A percentile compares a stretch with the other conserved stretches of the same genome.
Evolutionary conservation across 2,113 vertebrate genomes (phyloP).

Genomic region (Nesoenas mayeri): DNA sequence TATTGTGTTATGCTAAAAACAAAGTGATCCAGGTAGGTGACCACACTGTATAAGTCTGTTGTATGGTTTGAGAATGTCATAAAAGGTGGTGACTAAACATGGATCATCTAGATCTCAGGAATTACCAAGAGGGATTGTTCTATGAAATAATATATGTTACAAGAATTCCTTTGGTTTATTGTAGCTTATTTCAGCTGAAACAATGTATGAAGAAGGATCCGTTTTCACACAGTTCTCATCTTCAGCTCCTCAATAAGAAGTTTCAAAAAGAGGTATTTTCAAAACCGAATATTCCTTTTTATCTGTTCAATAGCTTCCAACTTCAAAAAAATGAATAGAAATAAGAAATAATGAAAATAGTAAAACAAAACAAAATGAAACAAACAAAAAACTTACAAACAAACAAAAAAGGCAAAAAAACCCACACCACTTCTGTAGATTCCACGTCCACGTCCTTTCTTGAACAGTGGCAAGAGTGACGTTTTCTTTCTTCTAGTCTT

Average conservation of each 20-base stretch:
- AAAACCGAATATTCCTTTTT: background rate
- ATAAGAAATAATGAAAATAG: background rate
- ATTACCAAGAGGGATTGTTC: background rate
- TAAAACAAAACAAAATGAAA: background rate
- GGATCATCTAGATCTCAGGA: background rate
- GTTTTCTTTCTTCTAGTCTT: background rate
- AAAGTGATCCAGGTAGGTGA: too few relatives aligned
- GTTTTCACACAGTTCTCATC: background rate
- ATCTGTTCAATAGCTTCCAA: background rate
- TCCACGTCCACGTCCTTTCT: background rate
- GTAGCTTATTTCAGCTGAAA: background rate
- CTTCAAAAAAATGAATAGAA: rapidly evolving
- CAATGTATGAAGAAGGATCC: background rate
- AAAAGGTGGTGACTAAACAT: background rate
- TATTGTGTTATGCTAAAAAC: background rate
- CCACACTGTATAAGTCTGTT: too few relatives aligned
- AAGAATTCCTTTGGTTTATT: background rate
- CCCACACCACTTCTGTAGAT: background rate
- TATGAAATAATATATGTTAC: background rate
- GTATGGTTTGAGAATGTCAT: background rate
- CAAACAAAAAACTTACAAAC: too few relatives aligned
- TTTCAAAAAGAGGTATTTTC: background rate
- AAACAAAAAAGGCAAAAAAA: too few relatives aligned
- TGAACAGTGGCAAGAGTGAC: background rate
- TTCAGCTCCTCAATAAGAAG: background rate